Conservation (phyloP, 2,797 vertebrate species). For the Gambelia wislizenii region DNA sequence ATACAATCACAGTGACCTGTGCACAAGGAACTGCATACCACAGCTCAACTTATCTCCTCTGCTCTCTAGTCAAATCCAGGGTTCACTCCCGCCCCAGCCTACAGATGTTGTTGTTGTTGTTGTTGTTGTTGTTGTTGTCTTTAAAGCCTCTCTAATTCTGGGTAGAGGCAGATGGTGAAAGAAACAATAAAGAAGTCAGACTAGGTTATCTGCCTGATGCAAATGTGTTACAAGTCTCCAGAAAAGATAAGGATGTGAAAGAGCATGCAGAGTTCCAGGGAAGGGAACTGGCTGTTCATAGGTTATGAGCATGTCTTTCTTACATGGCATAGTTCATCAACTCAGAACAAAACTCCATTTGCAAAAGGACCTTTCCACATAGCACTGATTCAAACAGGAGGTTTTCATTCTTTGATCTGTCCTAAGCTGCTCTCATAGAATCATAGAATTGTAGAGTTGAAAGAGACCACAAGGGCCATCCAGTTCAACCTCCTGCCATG, state of each 20-base stretch:
- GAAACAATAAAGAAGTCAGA: conserved; percentile 34
- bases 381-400: not conserved
- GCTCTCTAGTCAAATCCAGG: not conserved
- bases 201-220: not conserved
- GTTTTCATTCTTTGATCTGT: not conserved
- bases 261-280: not conserved
- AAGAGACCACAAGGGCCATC: no score
- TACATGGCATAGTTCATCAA: not conserved
- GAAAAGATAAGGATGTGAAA: conserved; percentile 7
- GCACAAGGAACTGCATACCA: not conserved
- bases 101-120: not conserved
- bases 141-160: not conserved
- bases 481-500: no score
- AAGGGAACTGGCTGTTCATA: not conserved
- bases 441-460: no score
- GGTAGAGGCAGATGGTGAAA: not conserved
- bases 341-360: not conserved
- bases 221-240: not conserved
- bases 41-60: not conserved
- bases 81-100: not conserved
- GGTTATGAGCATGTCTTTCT: not conserved
- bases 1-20: conserved; percentile 35
- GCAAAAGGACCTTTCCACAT: not conserved
- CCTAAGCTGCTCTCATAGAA: not conserved
- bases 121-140: not conserved